These are phyloP conservation scores for Sebastes schlegelii DNA, from an alignment of 2,113 vertebrate genomes.

Conservation along the genomic window DNA sequence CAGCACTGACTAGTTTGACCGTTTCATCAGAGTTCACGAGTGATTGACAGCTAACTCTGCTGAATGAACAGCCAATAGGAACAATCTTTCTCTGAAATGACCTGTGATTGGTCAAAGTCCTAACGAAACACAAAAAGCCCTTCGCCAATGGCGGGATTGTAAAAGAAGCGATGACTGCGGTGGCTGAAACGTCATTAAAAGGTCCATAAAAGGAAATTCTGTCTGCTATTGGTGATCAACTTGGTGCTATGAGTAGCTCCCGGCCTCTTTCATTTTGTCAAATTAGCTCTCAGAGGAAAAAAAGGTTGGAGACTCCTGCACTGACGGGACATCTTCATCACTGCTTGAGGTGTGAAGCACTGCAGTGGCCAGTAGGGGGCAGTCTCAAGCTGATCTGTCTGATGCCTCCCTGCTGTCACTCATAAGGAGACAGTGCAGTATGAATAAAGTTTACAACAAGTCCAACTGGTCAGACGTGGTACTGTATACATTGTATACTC, in stretches of 20 bases:
- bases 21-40: too few species aligned
- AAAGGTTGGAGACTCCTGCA: background rate
- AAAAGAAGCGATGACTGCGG: too few species aligned
- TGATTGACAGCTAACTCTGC: too few species aligned
- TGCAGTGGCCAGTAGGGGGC: constrained; percentile 49
- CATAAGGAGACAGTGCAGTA: background rate
- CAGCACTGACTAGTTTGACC: too few species aligned
- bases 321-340: background rate
- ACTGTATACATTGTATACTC: background rate
- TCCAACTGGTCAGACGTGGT: background rate
- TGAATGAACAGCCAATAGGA: too few species aligned
- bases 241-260: background rate
- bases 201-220: too few species aligned
- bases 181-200: too few species aligned
- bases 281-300: background rate
- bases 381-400: constrained; percentile 22
- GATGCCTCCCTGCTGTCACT: constrained; percentile 2
- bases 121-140: too few species aligned
- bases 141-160: too few species aligned
- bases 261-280: background rate
- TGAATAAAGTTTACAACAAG: constrained; percentile 6
- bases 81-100: too few species aligned
- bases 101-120: too few species aligned
- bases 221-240: too few species aligned
- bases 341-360: background rate